A percentile compares a stretch with the other conserved stretches of the same genome.
phyloP scores from a whole-genome alignment of 2,888 invertebrate genomes.

The Dascillus cervinus region DNA sequence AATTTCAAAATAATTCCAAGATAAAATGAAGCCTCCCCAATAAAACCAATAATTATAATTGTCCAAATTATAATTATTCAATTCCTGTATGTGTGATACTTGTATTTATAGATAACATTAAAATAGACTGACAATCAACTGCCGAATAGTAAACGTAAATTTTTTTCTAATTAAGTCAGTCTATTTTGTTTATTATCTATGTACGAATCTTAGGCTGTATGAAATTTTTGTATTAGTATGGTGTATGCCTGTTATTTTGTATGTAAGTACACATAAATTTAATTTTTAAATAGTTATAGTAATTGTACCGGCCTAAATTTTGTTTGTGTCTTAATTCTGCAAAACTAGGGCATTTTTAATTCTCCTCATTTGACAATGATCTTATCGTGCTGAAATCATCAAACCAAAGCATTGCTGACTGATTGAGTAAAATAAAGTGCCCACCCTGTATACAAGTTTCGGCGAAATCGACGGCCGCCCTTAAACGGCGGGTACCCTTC shows the following conservation, averaged over 20 bases:
- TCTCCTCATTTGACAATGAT: constrained; percentile 1
- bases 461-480: too few relatives aligned
- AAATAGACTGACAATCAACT: constrained; percentile 11
- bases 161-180: constrained; percentile 7
- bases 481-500: constrained; percentile 7
- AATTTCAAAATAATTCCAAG: constrained; percentile 27
- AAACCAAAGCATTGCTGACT: constrained; percentile 12
- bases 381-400: constrained; percentile 2
- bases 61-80: constrained; percentile 35
- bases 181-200: constrained; percentile 20
- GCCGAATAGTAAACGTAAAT: constrained; percentile 5
- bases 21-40: constrained; percentile 37
- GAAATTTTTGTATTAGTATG: constrained; percentile 35
- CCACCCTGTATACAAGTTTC: too few relatives aligned
- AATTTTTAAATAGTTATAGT: too few relatives aligned
- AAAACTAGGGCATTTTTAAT: constrained; percentile 1
- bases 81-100: constrained; percentile 43
- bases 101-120: constrained; percentile 21
- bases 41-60: constrained; percentile 38
- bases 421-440: constrained; percentile 18
- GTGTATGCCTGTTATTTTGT: constrained; percentile 34
- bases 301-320: constrained; percentile 26
- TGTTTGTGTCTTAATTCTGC: constrained; percentile 5
- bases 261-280: too few relatives aligned
- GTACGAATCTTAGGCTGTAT: constrained; percentile 38